Evolutionary conservation across 1,140 invertebrate genomes (phyloP).

Genomic region (Drosophila pachea): DNA sequence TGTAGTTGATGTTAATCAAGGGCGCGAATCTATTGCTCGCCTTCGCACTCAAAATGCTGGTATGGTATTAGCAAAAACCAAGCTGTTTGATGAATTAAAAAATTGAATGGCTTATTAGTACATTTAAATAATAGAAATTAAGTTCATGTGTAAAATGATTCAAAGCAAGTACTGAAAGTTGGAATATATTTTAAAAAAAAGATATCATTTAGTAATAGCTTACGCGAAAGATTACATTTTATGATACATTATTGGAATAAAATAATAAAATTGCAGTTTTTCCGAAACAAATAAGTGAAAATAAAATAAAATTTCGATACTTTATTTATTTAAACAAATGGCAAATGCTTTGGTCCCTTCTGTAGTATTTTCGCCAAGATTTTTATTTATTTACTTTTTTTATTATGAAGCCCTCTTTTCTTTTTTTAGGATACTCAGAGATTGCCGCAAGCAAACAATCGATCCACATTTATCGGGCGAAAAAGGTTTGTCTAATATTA

Average conservation of each 20-base stretch:
- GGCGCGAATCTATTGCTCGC: conserved; percentile 82
- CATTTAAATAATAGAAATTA: background rate
- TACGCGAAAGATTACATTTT: too few relatives aligned
- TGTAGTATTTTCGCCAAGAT: too few relatives aligned
- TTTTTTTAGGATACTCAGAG: too few relatives aligned
- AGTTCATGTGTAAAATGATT: background rate
- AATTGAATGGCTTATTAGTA: background rate
- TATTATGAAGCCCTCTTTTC: too few relatives aligned
- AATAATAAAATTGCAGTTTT: too few relatives aligned
- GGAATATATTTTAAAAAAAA: background rate
- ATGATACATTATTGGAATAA: too few relatives aligned
- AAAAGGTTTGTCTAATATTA: too few relatives aligned
- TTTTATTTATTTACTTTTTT: too few relatives aligned
- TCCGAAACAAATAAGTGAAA: too few relatives aligned
- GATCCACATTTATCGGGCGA: too few relatives aligned
- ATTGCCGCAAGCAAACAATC: too few relatives aligned
- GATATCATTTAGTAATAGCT: background rate
- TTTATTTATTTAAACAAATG: background rate
- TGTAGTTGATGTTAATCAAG: conserved; percentile 71
- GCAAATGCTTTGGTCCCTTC: background rate
- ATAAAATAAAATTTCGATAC: background rate
- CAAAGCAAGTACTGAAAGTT: background rate
- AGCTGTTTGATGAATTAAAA: conserved; percentile 82
- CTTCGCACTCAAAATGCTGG: conserved; percentile 84
- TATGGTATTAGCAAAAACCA: conserved; percentile 84